Base-by-base conservation (phyloP, 2,797 vertebrate species). In the Danio kyathit region DNA sequence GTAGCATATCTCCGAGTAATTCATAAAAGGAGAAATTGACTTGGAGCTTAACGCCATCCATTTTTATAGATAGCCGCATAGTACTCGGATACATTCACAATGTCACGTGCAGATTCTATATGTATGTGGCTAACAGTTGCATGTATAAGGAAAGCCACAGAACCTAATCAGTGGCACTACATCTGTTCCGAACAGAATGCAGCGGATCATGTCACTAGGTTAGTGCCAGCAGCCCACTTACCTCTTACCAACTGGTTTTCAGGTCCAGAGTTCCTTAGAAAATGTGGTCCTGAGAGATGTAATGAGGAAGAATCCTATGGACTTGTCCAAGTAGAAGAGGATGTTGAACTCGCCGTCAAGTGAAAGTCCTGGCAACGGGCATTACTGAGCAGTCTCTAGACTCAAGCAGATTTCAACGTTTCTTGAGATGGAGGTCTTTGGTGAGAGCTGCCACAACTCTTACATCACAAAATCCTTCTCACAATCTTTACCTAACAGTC, bases 271-370 rank as follows among this genome's bases (percentile, higher is more conserved):
- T 63, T 63, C n/a, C n/a, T 63, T 10, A 59, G 6, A 11, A 10
- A 41, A 14, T 5, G 9, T 38, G n/a, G n/a, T n/a, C n/a, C n/a
- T n/a, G n/a, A n/a, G n/a, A n/a, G n/a, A n/a, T n/a, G n/a, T n/a
- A 1, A 12, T 52, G 9, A 40, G 5, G 21, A 16, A 6, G 49
- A 52, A 7, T 71, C 49, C 4, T 71, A 40, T 54, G 49, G 38
- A 49, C 72, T 85, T 54, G 56, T 76, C 6, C 16, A 82, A n/a
- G 52, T 69, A 49, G 77, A 66, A 12, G 6, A 8, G 48, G 81
- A 85, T 57, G 49, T 19, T 2, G 84, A 82, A 51, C 85, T 7
- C 51, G 16, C 11, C 56, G 83, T 41, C 56, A 79, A 41, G 72
- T 73, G 11, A 76, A 29, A 5, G 59, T 71, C 13, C 21, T 60